phyloP scores from a whole-genome alignment of 2,113 vertebrate species.

The Scomber scombrus region DNA sequence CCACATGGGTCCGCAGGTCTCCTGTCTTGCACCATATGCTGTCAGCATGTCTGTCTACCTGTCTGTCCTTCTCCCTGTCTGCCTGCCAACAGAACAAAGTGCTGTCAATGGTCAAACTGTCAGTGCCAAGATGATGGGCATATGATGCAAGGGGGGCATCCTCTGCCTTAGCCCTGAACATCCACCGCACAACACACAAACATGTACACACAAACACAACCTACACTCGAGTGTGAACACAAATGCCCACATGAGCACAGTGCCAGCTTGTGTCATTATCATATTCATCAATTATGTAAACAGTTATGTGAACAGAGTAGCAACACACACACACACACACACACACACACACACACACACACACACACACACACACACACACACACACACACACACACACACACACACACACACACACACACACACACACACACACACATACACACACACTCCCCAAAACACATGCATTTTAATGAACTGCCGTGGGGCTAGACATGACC shows the following conservation, averaged over 20 bases:
- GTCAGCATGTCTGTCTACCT: slow-evolving; percentile 69
- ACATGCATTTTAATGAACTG: slow-evolving; percentile 83
- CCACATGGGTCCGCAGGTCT: slow-evolving; percentile 80
- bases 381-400: slow-evolving; percentile 44
- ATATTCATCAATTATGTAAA: slow-evolving; percentile 90
- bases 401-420: slow-evolving; percentile 28
- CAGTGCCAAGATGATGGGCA: slow-evolving; percentile 59
- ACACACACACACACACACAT: slow-evolving; percentile 43
- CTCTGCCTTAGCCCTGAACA: slow-evolving; percentile 38
- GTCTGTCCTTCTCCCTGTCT: slow-evolving; percentile 61
- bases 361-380: slow-evolving; percentile 23
- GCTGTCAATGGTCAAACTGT: slow-evolving; percentile 77
- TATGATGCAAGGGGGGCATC: slow-evolving; percentile 40
- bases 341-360: slow-evolving; percentile 5
- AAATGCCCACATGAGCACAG: slow-evolving; percentile 67
- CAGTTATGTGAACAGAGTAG: slow-evolving; percentile 81
- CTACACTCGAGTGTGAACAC: slow-evolving; percentile 48
- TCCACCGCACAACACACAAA: slow-evolving; percentile 20
- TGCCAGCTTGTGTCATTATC: slow-evolving; percentile 86
- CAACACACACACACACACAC: slow-evolving; percentile 44
- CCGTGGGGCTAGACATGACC: slow-evolving; percentile 80
- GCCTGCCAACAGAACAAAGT: slow-evolving; percentile 66
- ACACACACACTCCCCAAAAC: slow-evolving; percentile 68
- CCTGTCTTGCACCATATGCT: slow-evolving; percentile 77
- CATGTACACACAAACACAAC: slow-evolving; percentile 20